A percentile compares a stretch with the other conserved stretches of the same genome.
phyloP scores from a whole-genome alignment of 2,888 invertebrate species.

The Lottia gigantea region DNA sequence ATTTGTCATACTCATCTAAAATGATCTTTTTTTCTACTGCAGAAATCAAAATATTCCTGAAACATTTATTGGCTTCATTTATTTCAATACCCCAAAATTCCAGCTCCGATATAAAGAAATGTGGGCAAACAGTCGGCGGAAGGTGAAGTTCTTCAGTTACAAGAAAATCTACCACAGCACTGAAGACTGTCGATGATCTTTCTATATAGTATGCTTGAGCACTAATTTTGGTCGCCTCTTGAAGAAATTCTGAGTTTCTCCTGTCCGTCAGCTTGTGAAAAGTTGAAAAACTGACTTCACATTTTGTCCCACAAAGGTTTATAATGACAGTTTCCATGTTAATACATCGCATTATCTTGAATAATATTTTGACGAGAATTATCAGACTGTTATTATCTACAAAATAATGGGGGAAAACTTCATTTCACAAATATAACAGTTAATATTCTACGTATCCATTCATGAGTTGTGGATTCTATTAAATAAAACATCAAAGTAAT shows the following conservation, averaged over 20 bases:
- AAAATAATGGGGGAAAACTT: too few species aligned
- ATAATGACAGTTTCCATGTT: neutral
- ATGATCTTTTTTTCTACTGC: neutral
- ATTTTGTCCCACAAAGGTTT: neutral
- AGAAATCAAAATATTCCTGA: neutral
- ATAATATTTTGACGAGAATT: too few species aligned
- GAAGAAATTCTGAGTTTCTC: neutral
- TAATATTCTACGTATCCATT: too few species aligned
- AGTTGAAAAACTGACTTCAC: neutral
- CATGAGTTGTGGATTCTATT: too few species aligned
- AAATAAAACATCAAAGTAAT: too few species aligned
- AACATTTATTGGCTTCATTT: neutral
- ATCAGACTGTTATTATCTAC: too few species aligned
- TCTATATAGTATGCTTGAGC: neutral
- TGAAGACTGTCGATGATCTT: neutral
- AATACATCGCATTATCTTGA: too few species aligned
- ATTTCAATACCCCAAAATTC: slow-evolving; percentile 3
- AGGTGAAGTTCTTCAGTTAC: neutral
- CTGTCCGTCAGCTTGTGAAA: neutral
- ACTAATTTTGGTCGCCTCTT: neutral
- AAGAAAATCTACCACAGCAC: neutral
- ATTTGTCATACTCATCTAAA: neutral
- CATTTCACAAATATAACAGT: too few species aligned
- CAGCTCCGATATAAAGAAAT: neutral
- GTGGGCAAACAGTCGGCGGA: neutral